Conservation (phyloP, 2,888 invertebrate species). For the Catocala nupta region DNA sequence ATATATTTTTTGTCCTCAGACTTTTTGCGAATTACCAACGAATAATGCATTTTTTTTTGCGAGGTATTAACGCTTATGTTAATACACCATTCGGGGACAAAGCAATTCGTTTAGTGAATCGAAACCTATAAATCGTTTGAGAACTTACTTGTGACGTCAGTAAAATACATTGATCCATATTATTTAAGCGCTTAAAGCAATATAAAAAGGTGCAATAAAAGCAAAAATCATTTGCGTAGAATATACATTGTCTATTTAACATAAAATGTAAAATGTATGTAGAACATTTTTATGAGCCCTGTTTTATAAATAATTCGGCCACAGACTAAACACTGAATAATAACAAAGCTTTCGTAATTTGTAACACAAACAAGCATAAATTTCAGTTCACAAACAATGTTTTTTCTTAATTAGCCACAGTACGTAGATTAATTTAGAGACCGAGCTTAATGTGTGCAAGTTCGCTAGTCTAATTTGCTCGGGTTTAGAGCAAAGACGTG, state of each 20-base stretch:
- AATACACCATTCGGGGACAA: slow-evolving; percentile 20
- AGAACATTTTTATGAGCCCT: not conserved
- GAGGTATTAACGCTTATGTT: slow-evolving; percentile 12
- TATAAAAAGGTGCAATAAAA: not conserved
- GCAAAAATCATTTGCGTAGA: no score
- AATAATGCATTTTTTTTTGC: slow-evolving; percentile 8
- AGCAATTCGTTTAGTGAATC: slow-evolving; percentile 31
- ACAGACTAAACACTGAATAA: slow-evolving; percentile 38
- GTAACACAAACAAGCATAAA: slow-evolving; percentile 55
- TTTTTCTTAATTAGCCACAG: slow-evolving; percentile 74
- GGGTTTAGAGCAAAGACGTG: slow-evolving; percentile 84
- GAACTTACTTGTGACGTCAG: slow-evolving; percentile 21
- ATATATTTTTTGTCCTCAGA: slow-evolving; percentile 2
- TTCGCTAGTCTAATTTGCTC: slow-evolving; percentile 74
- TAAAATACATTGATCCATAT: slow-evolving; percentile 8
- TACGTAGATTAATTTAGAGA: slow-evolving; percentile 78
- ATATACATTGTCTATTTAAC: not conserved
- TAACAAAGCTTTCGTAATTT: slow-evolving; percentile 44
- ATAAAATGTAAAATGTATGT: not conserved
- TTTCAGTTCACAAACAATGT: slow-evolving; percentile 62
- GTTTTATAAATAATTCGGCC: slow-evolving; percentile 26
- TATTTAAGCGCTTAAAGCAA: not conserved
- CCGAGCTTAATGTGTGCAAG: slow-evolving; percentile 72
- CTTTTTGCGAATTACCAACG: not conserved
- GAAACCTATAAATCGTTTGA: slow-evolving; percentile 34